Evolutionary conservation across 1,140 invertebrate species (phyloP), one percentile per base, ranked within the genome.

Genomic region (Tetramorium alpestre): DNA sequence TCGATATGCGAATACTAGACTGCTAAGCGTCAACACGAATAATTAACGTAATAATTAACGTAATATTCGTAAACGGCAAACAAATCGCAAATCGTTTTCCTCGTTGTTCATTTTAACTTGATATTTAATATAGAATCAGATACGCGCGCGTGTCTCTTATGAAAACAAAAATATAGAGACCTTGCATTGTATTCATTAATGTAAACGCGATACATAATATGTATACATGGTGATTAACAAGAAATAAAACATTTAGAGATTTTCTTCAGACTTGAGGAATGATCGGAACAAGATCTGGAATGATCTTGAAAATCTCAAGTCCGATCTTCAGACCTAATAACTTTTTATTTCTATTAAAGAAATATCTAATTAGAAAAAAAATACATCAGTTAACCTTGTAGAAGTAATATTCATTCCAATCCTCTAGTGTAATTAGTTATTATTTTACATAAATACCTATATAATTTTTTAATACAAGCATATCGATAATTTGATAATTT

Each of bases 1-100:
- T 89, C 58, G 51, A 89, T 90, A 82, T 87, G 72, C 58, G 28
- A 67, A 80, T 89, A 89, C 88, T 89, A 90, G 54, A 89, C 85
- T 90, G 89, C 89, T 90, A 89, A 73, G 58, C 64, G 25, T 73
- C 38, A 69, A 49, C n/a, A 13, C 3, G 13, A 60, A 33, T 47
- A 47, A 28, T 64, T 33, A 33, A 60, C 41, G 28, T 64, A 38
- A 80, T 16, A 28, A 28, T 28, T 13, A 73, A 60, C 41, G 28
- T 64, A 38, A 80, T 16, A 28, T 69, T 54, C 22, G 11, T 51
- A 22, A 69, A 54, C 5, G 49, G n/a, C 10, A 51, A 76, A 58
- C 7, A 58, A 22, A 22, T 22, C 22, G 22, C 22, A 22, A 22
- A 81, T 16, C 1, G 33, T 18, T 33, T 33, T 72, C 8, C 10